Evolutionary conservation across 2,113 vertebrate species (phyloP).

Genomic region (Budorcas taxicolor): DNA sequence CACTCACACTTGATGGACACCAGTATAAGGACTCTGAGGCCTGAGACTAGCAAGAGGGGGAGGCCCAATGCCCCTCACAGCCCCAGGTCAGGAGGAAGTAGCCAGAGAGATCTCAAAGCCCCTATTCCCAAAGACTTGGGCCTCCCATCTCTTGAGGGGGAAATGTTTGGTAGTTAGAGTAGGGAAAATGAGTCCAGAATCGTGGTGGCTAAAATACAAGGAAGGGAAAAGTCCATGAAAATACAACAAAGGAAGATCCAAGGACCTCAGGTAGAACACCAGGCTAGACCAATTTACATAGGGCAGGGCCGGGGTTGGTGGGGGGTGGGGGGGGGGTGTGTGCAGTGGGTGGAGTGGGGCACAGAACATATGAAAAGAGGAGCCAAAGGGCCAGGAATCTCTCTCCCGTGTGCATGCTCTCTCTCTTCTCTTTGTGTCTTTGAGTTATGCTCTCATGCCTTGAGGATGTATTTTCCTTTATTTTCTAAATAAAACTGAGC

Average conservation of each 20-base stretch:
- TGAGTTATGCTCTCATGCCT: neutral
- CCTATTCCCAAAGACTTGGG: neutral
- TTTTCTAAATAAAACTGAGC: neutral
- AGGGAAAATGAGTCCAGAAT: neutral
- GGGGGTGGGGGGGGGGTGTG: too few species aligned
- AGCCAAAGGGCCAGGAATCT: neutral
- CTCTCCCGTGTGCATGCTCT: accelerated
- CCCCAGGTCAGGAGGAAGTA: neutral
- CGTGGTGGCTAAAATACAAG: neutral
- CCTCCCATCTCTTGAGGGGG: neutral
- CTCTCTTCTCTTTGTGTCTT: neutral
- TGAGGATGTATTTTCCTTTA: neutral
- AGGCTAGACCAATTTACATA: neutral
- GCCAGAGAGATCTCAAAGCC: neutral
- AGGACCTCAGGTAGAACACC: neutral
- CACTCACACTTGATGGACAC: neutral
- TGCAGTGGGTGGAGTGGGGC: too few species aligned
- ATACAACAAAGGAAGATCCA: neutral
- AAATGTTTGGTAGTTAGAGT: neutral
- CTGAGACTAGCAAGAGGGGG: neutral
- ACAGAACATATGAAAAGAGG: neutral
- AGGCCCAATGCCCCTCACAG: neutral
- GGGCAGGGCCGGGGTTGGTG: neutral
- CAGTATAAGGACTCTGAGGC: neutral
- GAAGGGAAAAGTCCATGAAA: neutral